Evolutionary conservation across 2,113 vertebrate genomes (phyloP), one percentile per base, ranked within the genome.

Genomic region (Rhinoptilus africanus): DNA sequence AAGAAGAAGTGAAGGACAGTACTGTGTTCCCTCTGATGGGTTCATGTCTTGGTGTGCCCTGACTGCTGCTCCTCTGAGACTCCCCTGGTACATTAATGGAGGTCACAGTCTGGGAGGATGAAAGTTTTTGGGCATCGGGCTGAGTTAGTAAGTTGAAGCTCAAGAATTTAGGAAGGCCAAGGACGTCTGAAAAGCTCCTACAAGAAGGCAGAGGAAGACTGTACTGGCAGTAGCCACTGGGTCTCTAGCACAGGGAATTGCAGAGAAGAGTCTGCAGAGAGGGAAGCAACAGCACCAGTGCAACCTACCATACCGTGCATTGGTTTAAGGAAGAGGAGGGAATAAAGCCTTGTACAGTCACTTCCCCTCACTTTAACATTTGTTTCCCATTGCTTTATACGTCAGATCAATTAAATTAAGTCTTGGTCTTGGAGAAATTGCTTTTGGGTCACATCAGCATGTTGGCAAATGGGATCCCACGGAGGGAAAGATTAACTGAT

Each of bases 1-100:
- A 12, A 73, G 47, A 54, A 68, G 14, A 66, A 76, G 51, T 4
- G 3, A 57, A 41, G 23, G 27, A 34, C 32, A 78, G 35, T 8
- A 7, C 37, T 43, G 47, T 50, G 39, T 43, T 37, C 53, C 26
- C 45, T 56, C n/a, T 24, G 18, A 59, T 8, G 0, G 2, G 14
- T 64, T 8, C 2, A 2, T 13, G 41, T 43, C 22, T 21, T 3
- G 1, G 3, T 21, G 32, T 56, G n/a, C 19, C 19, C 43, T 24
- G 12, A 7, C 18, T 67, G 67, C 23, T 74, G 59, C 32, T 78
- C 59, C 47, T 30, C 23, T 1, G 14, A 75, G 43, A 34, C 22
- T 23, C 56, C 12, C 2, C 21, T 5, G 14, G 28, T 9, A 26
- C 10, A 4, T 11, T 50, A 37, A 45, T 43, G 67, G 47, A 76